Base-by-base conservation (phyloP, 2,797 vertebrate genomes). In the Lepilemur ruficaudatus region DNA sequence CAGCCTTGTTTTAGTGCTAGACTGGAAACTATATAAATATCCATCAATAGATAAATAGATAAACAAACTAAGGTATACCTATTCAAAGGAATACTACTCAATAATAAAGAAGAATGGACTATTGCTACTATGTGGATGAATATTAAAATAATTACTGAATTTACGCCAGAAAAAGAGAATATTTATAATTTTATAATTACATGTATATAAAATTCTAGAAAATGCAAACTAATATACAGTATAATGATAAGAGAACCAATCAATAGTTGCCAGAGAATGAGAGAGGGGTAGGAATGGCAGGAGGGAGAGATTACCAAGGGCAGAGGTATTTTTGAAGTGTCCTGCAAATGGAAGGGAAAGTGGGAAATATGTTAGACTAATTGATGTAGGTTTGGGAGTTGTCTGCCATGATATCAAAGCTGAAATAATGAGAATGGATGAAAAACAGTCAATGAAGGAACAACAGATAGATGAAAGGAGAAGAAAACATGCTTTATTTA, bases 311-410 rank as follows among this genome's bases (percentile, higher is more conserved):
- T 76, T 57, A 72, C 7, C 32, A 57, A 82, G 2, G 14, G 13
- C 12, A 35, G 43, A 20, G 25, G 28, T 59, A 76, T 43, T 83
- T 69, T 43, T n/a, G 38, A 46, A 80, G 38, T 3, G 8, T 82
- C 43, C 78, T 69, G 2, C 25, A 61, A 55, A 55, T 10, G 23
- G n/a, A 92, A 72, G 38, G n/a, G 15, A 38, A 65, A 38, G 22
- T 10, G n/a, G 9, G 9, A 61, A 57, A 28, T 0, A 1, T 2
- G 14, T 6, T 69, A n/a, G 12, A n/a, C 15, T 57, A 11, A 6
- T 14, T 67, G 18, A 12, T 11, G 1, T 72, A 79, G 41, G 13
- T 76, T 65, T 63, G 52, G 28, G 12, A 50, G 46, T 32, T 70
- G 28, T 57, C 76, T 78, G 18, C 52, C 25, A 22, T 30, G 38